phyloP scores from a whole-genome alignment of 2,888 invertebrate species.

The Calameuta idolon region DNA sequence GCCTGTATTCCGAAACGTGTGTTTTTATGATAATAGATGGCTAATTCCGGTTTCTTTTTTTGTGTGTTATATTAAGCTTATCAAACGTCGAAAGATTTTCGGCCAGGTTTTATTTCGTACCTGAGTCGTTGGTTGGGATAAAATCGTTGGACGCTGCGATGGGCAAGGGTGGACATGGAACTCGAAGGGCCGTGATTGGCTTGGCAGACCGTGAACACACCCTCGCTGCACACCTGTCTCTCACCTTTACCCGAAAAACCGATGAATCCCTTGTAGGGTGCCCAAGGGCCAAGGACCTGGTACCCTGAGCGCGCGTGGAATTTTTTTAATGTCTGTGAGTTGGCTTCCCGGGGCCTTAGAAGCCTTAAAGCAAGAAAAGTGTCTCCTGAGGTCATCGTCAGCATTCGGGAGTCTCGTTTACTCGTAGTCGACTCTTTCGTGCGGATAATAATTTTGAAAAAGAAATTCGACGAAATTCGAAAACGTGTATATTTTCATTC shows the following conservation, averaged over 20 bases:
- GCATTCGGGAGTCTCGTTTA: not conserved
- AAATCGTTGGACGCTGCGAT: slow-evolving; percentile 20
- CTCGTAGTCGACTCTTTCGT: not conserved
- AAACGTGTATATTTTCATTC: not conserved
- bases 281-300: not conserved
- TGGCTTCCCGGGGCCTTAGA: not conserved
- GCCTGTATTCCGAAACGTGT: too few relatives aligned
- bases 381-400: not conserved
- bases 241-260: slow-evolving; percentile 29
- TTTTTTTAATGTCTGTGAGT: not conserved
- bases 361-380: not conserved
- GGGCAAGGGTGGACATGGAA: slow-evolving; percentile 27
- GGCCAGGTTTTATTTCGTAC: not conserved
- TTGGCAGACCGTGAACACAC: slow-evolving; percentile 47
- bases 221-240: slow-evolving; percentile 52
- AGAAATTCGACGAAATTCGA: not conserved
- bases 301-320: not conserved
- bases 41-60: not conserved
- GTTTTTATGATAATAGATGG: not conserved
- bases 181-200: slow-evolving; percentile 13
- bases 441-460: not conserved
- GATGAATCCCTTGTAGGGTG: not conserved
- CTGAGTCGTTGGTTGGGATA: not conserved
- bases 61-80: not conserved
- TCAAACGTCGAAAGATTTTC: not conserved